phyloP scores from a whole-genome alignment of 2,888 invertebrate species.

The Mellilla xanthometata region DNA sequence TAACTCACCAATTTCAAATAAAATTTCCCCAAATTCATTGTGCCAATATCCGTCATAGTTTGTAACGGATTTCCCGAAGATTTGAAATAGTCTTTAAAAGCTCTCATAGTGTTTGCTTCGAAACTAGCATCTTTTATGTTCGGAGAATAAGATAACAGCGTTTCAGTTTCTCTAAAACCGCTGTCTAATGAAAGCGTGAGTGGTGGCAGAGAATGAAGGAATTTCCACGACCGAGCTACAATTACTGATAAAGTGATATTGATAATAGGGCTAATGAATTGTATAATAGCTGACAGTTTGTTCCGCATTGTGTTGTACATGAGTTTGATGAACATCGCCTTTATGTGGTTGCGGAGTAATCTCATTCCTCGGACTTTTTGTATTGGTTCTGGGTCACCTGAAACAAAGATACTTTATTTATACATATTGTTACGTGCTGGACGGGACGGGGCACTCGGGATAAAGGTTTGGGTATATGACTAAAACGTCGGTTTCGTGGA shows the following conservation, averaged over 20 bases:
- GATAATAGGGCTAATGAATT: constrained; percentile 68
- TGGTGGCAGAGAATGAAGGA: constrained; percentile 82
- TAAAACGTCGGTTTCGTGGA: too few species aligned
- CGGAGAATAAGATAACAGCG: constrained; percentile 51
- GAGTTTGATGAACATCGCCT: constrained; percentile 72
- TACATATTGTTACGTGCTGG: too few species aligned
- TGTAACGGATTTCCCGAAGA: constrained; percentile 47
- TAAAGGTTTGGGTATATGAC: too few species aligned
- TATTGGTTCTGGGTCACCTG: constrained; percentile 58
- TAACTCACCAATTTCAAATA: constrained; percentile 71
- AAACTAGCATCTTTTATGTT: constrained; percentile 49
- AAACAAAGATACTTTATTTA: constrained; percentile 32
- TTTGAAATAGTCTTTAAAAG: constrained; percentile 65
- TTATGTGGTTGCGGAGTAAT: constrained; percentile 67
- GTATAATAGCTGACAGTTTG: constrained; percentile 66
- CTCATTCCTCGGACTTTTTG: constrained; percentile 65
- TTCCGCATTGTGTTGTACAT: constrained; percentile 65
- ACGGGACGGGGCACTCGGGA: too few species aligned
- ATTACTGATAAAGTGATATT: constrained; percentile 69
- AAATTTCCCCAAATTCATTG: constrained; percentile 56
- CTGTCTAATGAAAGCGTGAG: constrained; percentile 78
- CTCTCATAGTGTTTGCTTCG: constrained; percentile 50
- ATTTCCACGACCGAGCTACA: constrained; percentile 72
- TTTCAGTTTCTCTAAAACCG: constrained; percentile 61
- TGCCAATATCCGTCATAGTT: constrained; percentile 58